Evolutionary conservation across 2,113 vertebrate species (phyloP).

Genomic region (Callopanchax toddi): DNA sequence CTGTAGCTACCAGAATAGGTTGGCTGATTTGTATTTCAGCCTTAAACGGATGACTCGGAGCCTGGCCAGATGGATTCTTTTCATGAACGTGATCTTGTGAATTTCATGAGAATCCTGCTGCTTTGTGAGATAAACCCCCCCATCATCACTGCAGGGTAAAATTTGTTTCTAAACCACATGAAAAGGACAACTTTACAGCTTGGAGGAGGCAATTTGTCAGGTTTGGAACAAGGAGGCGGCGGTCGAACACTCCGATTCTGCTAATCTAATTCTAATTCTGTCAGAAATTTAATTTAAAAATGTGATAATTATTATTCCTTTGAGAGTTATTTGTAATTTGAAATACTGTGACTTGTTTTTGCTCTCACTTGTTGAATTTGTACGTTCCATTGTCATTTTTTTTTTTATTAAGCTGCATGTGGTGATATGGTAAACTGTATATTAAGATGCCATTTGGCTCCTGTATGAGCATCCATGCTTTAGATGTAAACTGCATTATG

Average conservation of each 20-base stretch:
- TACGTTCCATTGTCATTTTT: not conserved
- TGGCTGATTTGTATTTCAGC: not conserved
- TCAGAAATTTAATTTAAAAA: not conserved
- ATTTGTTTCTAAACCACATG: not conserved
- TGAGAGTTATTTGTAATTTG: no score
- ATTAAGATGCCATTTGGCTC: conserved; percentile 10
- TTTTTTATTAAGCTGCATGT: not conserved
- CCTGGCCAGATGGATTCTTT: not conserved
- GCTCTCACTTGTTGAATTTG: not conserved
- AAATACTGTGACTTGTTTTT: not conserved
- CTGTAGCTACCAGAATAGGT: not conserved
- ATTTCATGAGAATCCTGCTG: not conserved
- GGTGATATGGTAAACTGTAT: conserved; percentile 5
- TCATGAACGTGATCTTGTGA: not conserved
- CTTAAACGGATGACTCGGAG: not conserved
- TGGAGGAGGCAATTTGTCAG: not conserved
- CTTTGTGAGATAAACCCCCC: not conserved
- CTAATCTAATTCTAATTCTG: not conserved
- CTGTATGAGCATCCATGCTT: conserved; percentile 35
- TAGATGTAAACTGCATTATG: conserved; percentile 44
- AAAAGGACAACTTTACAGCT: not conserved
- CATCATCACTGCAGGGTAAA: not conserved
- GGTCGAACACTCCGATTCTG: not conserved
- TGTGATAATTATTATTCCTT: not conserved
- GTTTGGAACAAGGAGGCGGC: not conserved